Evolutionary conservation across 2,888 invertebrate species (phyloP).

Genomic region (Volucella zonaria): DNA sequence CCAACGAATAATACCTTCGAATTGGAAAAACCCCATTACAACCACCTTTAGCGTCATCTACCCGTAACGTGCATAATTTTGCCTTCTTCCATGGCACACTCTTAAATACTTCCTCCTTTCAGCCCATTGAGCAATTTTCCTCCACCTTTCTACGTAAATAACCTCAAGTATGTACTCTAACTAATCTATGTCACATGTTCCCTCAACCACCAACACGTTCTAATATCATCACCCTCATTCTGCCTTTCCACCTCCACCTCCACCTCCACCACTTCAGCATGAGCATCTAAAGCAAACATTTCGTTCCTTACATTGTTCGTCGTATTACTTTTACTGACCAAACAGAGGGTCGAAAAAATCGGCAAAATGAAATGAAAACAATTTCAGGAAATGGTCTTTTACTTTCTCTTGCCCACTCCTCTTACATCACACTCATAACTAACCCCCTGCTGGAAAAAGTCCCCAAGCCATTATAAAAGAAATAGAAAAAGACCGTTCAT

Average conservation of each 20-base stretch:
- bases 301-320: slow-evolving; percentile 6
- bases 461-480: slow-evolving; percentile 17
- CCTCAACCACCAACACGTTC: slow-evolving; percentile 20
- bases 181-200: slow-evolving; percentile 51
- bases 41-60: slow-evolving; percentile 4
- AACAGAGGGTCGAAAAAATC: slow-evolving; percentile 1
- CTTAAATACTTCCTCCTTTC: slow-evolving; percentile 55
- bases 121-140: slow-evolving; percentile 64
- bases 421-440: slow-evolving; percentile 5
- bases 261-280: slow-evolving; percentile 2
- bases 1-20: not conserved
- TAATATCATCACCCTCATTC: slow-evolving; percentile 11
- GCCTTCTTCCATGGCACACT: not conserved
- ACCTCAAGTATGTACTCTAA: slow-evolving; percentile 15
- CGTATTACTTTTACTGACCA: slow-evolving; percentile 20
- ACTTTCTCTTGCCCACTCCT: not conserved
- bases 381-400: slow-evolving; percentile 58
- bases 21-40: not conserved
- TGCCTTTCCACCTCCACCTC: slow-evolving; percentile 15
- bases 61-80: slow-evolving; percentile 24
- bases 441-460: slow-evolving; percentile 17
- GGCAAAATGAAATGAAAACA: slow-evolving; percentile 37
- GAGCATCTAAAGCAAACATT: slow-evolving; percentile 24
- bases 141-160: slow-evolving; percentile 35
- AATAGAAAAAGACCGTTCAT: slow-evolving; percentile 1